Evolutionary conservation across 2,113 vertebrate genomes (phyloP).

Genomic region (Lepisosteus osseus): DNA sequence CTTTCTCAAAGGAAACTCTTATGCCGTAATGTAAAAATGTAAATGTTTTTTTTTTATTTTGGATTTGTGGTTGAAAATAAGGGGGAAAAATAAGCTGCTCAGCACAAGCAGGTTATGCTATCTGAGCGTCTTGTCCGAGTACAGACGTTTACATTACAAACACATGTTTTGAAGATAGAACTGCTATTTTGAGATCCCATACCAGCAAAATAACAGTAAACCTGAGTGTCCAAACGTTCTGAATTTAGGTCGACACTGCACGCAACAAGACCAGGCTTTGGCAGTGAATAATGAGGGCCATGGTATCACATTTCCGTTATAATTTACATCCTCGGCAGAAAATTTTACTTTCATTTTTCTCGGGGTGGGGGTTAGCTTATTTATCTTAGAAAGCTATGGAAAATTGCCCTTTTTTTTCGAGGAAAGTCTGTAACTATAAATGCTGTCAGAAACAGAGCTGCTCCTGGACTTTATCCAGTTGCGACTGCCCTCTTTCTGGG

Average conservation of each 20-base stretch:
- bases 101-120: neutral
- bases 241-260: neutral
- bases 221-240: neutral
- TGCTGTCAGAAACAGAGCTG: constrained; percentile 65
- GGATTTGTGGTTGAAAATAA: too few species aligned
- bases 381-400: constrained; percentile 41
- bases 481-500: constrained; percentile 67
- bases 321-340: constrained; percentile 6
- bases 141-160: too few species aligned
- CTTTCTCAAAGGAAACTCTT: too few species aligned
- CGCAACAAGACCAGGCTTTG: neutral
- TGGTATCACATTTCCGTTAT: neutral
- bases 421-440: constrained; percentile 39
- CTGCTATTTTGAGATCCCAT: too few species aligned
- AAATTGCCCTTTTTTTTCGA: constrained; percentile 34
- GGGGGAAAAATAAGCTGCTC: neutral
- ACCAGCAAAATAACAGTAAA: neutral
- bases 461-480: constrained; percentile 59
- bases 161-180: too few species aligned
- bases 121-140: too few species aligned
- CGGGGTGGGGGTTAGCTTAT: constrained; percentile 23
- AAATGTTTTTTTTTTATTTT: too few species aligned
- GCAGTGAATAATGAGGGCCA: neutral
- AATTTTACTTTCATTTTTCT: neutral
- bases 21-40: too few species aligned